Evolutionary conservation across 2,888 invertebrate genomes (phyloP), one percentile per base, ranked within the genome.

Genomic region (Holacanthella duospinosa): DNA sequence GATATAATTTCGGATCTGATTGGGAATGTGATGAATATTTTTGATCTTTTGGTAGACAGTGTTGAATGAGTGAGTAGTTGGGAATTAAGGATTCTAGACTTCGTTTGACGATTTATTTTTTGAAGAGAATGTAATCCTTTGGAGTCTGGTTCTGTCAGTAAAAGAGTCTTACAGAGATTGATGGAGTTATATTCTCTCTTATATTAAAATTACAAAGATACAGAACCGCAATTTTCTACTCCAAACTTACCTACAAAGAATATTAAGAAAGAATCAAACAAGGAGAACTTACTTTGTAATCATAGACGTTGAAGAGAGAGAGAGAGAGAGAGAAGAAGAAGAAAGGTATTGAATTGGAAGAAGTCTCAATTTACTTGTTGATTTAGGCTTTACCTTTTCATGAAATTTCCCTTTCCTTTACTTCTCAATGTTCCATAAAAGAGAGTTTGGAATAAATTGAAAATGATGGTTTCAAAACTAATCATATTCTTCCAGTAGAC

Each of bases 261-360:
- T 48, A 48, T 48, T 48, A 48, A 48, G 48, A 48, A 48, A 48
- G 48, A 48, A 48, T 48, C 48, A 48, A 48, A 48, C 48, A n/a
- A 48, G 48, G 6, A 16, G 16, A 36, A 36, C 36, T 36, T 36
- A 36, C 36, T 48, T 48, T 48, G 48, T 48, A 48, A 48, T 48
- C 48, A 48, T 48, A 21, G 21, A 48, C 48, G n/a, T 24, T 62
- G 19, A 67, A 67, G 57, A 55, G 57, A 12, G 66, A 43, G 25
- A 29, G 64, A 12, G 66, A 67, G 57, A 55, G 57, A 12, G 66
- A 43, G 25, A 29, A 63, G 24, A 64, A 65, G 43, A 67, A 66
- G 21, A 66, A 66, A 58, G 68, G 65, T 56, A 29, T 66, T 27
- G 69, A 70, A 55, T 27, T 66, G 43, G 69, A 70, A 27, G 69